Conservation (phyloP, 2,797 vertebrate species). For the Alcedo atthis region DNA sequence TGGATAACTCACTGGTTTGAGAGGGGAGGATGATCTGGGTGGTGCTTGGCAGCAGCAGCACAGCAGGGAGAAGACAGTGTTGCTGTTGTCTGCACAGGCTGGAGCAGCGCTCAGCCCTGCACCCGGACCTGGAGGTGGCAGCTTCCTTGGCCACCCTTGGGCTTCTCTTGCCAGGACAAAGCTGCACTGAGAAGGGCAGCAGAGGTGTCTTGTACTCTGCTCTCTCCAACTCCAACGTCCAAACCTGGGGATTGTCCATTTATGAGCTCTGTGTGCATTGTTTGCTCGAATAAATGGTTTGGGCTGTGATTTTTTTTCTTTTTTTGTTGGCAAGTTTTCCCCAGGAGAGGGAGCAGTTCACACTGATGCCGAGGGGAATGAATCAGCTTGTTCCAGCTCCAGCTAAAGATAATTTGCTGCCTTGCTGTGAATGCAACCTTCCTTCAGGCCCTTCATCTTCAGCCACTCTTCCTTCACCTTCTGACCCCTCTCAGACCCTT, state of each 20-base stretch:
- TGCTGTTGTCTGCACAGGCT: not conserved
- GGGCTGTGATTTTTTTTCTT: not conserved
- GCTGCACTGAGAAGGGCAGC: not conserved
- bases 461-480: not conserved
- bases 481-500: not conserved
- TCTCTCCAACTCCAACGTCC: not conserved
- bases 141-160: rapidly evolving
- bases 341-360: conserved; percentile 23
- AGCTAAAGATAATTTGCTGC: not conserved
- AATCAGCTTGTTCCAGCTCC: not conserved
- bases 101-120: not conserved
- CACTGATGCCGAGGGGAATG: not conserved
- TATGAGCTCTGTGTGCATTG: not conserved
- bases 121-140: rapidly evolving
- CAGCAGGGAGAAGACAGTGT: not conserved
- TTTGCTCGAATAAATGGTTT: not conserved
- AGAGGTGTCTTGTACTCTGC: not conserved
- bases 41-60: not conserved
- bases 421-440: not conserved
- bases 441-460: not conserved
- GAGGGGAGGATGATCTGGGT: not conserved
- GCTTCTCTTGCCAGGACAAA: not conserved
- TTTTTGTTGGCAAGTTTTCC: not conserved
- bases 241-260: not conserved
- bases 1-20: not conserved